phyloP scores from a whole-genome alignment of 1,140 invertebrate genomes.

The Bombus superbus region DNA sequence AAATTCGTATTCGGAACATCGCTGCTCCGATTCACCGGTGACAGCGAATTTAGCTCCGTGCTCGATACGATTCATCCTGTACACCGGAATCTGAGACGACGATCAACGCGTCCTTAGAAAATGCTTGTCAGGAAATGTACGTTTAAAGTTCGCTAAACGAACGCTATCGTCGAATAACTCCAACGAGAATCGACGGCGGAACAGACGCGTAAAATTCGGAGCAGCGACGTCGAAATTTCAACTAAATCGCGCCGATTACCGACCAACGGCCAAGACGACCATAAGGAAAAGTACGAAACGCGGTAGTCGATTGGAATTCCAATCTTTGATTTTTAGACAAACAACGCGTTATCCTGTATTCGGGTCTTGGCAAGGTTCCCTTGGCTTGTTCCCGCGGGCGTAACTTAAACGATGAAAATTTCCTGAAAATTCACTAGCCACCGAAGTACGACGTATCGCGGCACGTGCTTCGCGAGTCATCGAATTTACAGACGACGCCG shows the following conservation, averaged over 20 bases:
- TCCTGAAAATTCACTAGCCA: constrained; percentile 15
- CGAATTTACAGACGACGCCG: constrained; percentile 27
- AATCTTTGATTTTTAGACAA: not conserved
- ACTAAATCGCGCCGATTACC: not conserved
- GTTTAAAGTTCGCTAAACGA: not conserved
- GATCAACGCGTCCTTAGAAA: not conserved
- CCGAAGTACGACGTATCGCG: not conserved
- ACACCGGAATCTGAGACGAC: not conserved
- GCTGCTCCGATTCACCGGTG: not conserved
- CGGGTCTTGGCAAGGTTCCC: no score
- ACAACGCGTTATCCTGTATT: not conserved
- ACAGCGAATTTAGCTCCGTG: not conserved
- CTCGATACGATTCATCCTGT: not conserved
- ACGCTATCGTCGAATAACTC: not conserved
- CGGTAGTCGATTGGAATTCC: not conserved
- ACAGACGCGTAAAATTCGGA: not conserved
- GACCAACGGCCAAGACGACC: not conserved
- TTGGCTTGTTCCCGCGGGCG: not conserved
- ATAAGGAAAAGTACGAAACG: not conserved
- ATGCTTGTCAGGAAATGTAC: not conserved
- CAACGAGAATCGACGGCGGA: not conserved
- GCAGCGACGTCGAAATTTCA: no score
- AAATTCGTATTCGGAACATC: not conserved
- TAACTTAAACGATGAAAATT: constrained; percentile 21
- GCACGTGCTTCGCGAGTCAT: constrained; percentile 16